A percentile compares a stretch with the other conserved stretches of the same genome.
Conservation (phyloP, 2,113 vertebrate species). For the Maccullochella peelii region DNA sequence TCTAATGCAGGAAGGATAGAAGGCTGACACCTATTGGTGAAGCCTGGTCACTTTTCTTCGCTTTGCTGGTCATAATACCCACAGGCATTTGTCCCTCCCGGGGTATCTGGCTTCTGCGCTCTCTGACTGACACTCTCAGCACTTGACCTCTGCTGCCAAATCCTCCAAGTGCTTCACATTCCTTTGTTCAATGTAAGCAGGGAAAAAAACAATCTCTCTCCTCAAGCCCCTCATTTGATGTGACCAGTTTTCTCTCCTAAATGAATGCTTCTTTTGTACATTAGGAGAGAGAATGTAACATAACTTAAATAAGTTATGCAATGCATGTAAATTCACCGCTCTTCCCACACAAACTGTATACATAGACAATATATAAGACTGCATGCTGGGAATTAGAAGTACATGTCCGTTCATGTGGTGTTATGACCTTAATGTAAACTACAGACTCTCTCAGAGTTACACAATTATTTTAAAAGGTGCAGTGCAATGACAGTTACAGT, state of each 20-base stretch:
- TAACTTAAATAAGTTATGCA: constrained; percentile 51
- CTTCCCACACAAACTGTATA: constrained; percentile 35
- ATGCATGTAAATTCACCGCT: constrained; percentile 12
- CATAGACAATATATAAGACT: neutral
- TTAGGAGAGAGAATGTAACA: constrained; percentile 46
- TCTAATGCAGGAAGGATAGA: constrained; percentile 54
- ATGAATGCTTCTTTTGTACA: constrained; percentile 55
- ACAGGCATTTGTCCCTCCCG: constrained; percentile 54
- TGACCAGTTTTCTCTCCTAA: constrained; percentile 34
- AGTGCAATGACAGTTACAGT: neutral
- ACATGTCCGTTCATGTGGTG: neutral
- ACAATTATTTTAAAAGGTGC: constrained; percentile 23
- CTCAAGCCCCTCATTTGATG: constrained; percentile 43
- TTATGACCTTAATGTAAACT: constrained; percentile 26
- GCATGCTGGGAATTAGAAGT: neutral
- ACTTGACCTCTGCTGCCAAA: constrained; percentile 67
- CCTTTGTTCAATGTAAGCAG: constrained; percentile 52
- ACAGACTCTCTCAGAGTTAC: neutral
- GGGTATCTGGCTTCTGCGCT: constrained; percentile 57
- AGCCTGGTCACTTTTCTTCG: constrained; percentile 55
- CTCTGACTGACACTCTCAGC: constrained; percentile 47
- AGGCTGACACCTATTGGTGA: constrained; percentile 83
- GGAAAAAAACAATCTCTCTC: constrained; percentile 25
- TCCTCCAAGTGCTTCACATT: constrained; percentile 64
- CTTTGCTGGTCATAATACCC: constrained; percentile 50